A percentile compares a stretch with the other conserved stretches of the same genome.
These are phyloP conservation scores for Troilus luridus DNA, from an alignment of 2,888 invertebrate species.

Conservation along the genomic window DNA sequence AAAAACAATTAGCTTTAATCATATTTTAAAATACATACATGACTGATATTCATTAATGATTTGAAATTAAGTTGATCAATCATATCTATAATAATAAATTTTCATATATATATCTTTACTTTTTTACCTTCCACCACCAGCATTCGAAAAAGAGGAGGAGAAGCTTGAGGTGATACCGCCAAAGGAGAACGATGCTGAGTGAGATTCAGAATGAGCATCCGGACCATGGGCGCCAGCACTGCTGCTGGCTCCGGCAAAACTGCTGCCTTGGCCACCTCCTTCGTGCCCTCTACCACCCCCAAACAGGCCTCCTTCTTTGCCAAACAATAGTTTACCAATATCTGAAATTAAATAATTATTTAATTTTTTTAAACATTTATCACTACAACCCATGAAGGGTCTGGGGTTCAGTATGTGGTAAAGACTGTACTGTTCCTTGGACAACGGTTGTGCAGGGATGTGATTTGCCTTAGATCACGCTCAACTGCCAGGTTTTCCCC, in stretches of 20 bases:
- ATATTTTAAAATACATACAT: too few relatives aligned
- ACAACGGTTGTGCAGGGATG: too few relatives aligned
- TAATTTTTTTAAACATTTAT: too few relatives aligned
- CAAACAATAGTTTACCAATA: slow-evolving; percentile 61
- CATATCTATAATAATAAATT: too few relatives aligned
- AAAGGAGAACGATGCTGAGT: slow-evolving; percentile 50
- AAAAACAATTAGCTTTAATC: too few relatives aligned
- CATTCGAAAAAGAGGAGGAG: slow-evolving; percentile 17
- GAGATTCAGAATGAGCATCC: slow-evolving; percentile 30
- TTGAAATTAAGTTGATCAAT: too few relatives aligned
- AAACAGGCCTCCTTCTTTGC: background rate
- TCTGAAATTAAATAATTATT: background rate
- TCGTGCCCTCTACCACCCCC: slow-evolving; percentile 68
- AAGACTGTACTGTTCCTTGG: too few relatives aligned
- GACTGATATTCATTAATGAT: too few relatives aligned
- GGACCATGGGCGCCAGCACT: slow-evolving; percentile 11
- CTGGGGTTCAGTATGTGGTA: too few relatives aligned
- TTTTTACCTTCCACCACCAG: slow-evolving; percentile 43
- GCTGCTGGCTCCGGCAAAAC: background rate
- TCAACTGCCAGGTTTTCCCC: too few relatives aligned
- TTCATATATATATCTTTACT: background rate
- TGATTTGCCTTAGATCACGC: too few relatives aligned
- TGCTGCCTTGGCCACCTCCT: slow-evolving; percentile 28
- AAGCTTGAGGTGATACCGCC: slow-evolving; percentile 37
- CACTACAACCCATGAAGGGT: too few relatives aligned